phyloP scores from a whole-genome alignment of 2,888 invertebrate species.

The Atrina japonica region DNA sequence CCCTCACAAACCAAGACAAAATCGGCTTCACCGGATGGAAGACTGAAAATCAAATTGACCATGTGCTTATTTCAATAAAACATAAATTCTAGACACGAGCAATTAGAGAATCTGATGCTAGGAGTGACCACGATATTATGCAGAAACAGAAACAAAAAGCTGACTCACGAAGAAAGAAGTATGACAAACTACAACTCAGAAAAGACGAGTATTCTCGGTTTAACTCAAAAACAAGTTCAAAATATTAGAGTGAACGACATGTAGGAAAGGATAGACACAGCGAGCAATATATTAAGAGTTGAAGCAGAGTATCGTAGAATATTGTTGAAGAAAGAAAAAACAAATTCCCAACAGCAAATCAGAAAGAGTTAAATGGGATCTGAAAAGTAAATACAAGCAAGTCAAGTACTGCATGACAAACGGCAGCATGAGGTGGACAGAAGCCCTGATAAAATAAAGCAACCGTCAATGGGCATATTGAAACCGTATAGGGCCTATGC shows the following conservation, averaged over 20 bases:
- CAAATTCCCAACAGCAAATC: conserved; percentile 7
- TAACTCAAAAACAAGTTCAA: conserved; percentile 17
- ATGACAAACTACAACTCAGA: conserved; percentile 21
- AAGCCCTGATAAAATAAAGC: not conserved
- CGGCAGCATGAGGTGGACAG: not conserved
- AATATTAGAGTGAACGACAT: conserved; percentile 16
- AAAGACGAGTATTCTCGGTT: conserved; percentile 17
- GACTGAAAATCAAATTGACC: conserved; percentile 46
- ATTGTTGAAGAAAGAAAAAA: conserved; percentile 18
- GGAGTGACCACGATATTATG: conserved; percentile 30
- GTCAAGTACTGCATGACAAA: not conserved
- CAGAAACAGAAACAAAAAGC: not conserved
- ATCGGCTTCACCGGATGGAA: conserved; percentile 46
- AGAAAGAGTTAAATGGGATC: conserved; percentile 6
- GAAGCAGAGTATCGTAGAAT: conserved; percentile 1
- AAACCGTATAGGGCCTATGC: not conserved
- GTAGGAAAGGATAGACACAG: not conserved
- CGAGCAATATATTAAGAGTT: not conserved
- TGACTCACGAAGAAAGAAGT: conserved; percentile 9
- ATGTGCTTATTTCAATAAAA: conserved; percentile 33
- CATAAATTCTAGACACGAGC: conserved; percentile 17
- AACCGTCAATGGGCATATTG: not conserved
- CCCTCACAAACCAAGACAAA: conserved; percentile 32
- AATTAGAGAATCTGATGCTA: conserved; percentile 28
- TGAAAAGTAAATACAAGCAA: not conserved